Conservation (phyloP, 1,140 invertebrate genomes). For the Grapholita molesta region DNA sequence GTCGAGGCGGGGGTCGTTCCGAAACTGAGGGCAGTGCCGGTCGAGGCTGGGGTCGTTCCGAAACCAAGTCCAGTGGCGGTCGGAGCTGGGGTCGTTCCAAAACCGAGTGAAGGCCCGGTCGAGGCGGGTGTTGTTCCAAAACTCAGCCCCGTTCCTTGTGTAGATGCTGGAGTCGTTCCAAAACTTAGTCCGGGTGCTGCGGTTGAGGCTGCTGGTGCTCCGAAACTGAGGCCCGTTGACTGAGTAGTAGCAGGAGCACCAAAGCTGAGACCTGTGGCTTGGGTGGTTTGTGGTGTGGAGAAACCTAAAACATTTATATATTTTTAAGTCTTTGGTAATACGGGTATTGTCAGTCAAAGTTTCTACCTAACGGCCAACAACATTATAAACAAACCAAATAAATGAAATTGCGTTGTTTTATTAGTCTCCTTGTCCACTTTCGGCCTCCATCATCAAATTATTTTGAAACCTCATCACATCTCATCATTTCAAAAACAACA, state of each 20-base stretch:
- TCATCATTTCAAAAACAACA: too few species aligned
- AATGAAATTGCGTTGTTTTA: too few species aligned
- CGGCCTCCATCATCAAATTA: too few species aligned
- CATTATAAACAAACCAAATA: too few species aligned
- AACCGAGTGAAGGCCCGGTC: constrained; percentile 8
- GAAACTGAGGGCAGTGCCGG: constrained; percentile 27
- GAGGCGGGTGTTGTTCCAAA: constrained; percentile 27
- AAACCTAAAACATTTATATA: background rate
- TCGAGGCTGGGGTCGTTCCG: constrained; percentile 31
- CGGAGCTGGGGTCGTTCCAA: constrained; percentile 38
- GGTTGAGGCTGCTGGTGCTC: constrained; percentile 5
- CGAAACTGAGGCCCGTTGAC: constrained; percentile 9
- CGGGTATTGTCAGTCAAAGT: too few species aligned
- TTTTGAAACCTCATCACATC: too few species aligned
- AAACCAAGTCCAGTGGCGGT: constrained; percentile 40
- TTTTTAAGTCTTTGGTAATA: too few species aligned
- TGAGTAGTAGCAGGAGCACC: background rate
- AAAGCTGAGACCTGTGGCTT: background rate
- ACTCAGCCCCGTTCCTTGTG: constrained; percentile 23
- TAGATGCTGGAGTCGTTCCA: constrained; percentile 13
- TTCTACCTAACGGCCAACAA: too few species aligned
- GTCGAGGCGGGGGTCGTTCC: constrained; percentile 6
- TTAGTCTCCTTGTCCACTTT: too few species aligned
- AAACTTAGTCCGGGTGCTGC: constrained; percentile 19
- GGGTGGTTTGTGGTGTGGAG: constrained; percentile 2